Evolutionary conservation across 1,140 invertebrate species (phyloP).

Genomic region (Pteromalus puparum): DNA sequence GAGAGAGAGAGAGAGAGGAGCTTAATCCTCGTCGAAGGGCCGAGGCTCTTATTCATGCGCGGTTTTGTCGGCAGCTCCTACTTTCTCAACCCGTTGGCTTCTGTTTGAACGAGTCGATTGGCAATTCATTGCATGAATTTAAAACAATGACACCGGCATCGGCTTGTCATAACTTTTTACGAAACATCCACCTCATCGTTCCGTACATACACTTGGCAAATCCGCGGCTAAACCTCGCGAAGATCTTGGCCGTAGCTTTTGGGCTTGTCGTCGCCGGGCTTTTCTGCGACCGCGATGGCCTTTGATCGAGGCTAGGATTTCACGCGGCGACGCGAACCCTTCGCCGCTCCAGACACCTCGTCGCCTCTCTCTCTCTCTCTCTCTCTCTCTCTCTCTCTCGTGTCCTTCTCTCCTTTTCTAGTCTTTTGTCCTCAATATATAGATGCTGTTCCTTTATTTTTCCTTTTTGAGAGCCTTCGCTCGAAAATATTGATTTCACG

Average conservation of each 20-base stretch:
- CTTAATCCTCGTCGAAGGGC: conserved; percentile 46
- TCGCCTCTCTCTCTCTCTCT: not conserved
- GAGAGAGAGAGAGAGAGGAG: conserved; percentile 3
- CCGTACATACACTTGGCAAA: not conserved
- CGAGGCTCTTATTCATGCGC: conserved; percentile 49
- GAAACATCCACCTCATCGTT: not conserved
- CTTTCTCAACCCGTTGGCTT: not conserved
- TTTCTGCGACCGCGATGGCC: conserved; percentile 2
- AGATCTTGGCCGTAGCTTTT: not conserved
- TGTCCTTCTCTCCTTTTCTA: not conserved
- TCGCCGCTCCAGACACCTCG: not conserved
- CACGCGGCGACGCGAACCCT: not conserved
- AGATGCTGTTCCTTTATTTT: not conserved
- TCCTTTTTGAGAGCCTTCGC: conserved; percentile 19
- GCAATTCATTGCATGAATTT: not conserved
- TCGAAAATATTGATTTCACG: conserved; percentile 51
- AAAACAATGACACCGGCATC: too few species aligned
- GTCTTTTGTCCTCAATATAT: conserved; percentile 14
- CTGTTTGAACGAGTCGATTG: not conserved
- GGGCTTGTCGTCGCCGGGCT: not conserved
- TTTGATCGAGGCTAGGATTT: conserved; percentile 46
- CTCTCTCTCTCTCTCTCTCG: too few species aligned
- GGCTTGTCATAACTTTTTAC: not conserved
- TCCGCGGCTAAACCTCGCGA: not conserved
- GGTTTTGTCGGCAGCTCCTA: conserved; percentile 51